Evolutionary conservation across 2,113 vertebrate genomes (phyloP), one percentile per base, ranked within the genome.

Genomic region (Siphamia tubifer): DNA sequence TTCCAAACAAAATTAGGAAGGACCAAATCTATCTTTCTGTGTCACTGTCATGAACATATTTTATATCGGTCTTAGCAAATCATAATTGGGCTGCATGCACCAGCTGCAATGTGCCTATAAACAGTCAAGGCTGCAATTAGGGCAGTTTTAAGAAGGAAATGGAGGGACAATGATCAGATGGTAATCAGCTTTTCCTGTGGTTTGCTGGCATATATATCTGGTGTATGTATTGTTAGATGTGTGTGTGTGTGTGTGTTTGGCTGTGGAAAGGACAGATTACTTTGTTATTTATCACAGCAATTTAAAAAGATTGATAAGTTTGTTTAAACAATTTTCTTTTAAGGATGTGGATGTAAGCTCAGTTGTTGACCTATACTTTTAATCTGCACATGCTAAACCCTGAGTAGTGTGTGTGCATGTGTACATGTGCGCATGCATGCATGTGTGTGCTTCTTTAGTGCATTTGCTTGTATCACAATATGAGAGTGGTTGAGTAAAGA

Each of bases 401-500:
- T 61, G 45, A n/a, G 38, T 30, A 13, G 27, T 47, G 48, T 53
- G 40, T 40, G 54, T 55, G 9, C 24, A 8, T 35, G 27, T 52
- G 34, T 25, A 6, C 43, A 23, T 60, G 21, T 48, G 34, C 44
- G 56, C 31, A 5, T 30, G 19, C 11, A 11, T 13, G 30, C 43
- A 32, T 45, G 42, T 42, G 15, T 38, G 35, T 40, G 7, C 13
- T 21, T 61, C 17, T 60, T 72, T 31, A 9, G 1, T 20, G 16
- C 47, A 30, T 69, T 48, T 65, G 60, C 55, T 8, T 21, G 24
- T 25, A 67, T 61, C 64, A 55, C 55, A 13, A 40, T 68, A 64
- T 82, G 70, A 77, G 40, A 73, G 45, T 34, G 49, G 81, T 77
- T 60, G 21, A 45, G 74, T 68, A 66, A 68, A 80, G 73, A 80